Evolutionary conservation across 2,113 vertebrate species (phyloP), one percentile per base, ranked within the genome.

Genomic region (Axis porcinus): DNA sequence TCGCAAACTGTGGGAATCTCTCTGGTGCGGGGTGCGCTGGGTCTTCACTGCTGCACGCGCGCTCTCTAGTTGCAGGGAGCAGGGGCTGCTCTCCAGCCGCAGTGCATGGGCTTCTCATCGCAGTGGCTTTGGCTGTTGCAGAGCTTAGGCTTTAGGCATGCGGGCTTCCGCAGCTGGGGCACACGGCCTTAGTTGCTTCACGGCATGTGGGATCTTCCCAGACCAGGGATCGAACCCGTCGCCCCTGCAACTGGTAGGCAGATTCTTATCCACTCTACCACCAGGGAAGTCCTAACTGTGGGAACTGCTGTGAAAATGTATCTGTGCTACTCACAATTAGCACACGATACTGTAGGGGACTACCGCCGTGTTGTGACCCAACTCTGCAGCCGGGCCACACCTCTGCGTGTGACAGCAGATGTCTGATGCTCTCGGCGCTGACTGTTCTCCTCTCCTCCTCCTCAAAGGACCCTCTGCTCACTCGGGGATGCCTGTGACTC

Each of bases 41-140:
- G 70, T 74, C 36, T 74, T 43, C 36, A 7, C 0, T 43, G 70
- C 70, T 43, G 36, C 21, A 25, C 0, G 11, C 5, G 1, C 12
- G 70, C 36, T 43, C 43, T 74, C 70, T 43, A 3, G 6, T 23
- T 43, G 70, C 21, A 1, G 36, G 2, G 36, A 23, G 67, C 67
- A 74, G 36, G 19, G 21, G 11, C 36, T 40, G 11, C n/a, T 40
- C 36, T 40, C 36, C 25, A 40, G 70, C 3, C 40, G 36, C 3
- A 14, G 36, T 25, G 70, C 21, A 6, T 3, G 17, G n/a, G 64
- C 64, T 36, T 70, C 64, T 36, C n/a, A 6, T 70, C 12, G n/a
- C 19, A 12, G 67, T 12, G n/a, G n/a, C n/a, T 23, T 43, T 23
- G 43, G 36, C 6, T 43, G 70, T 27, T 27, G 23, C 70, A 76